A percentile compares a stretch with the other conserved stretches of the same genome.
These are phyloP conservation scores for Nyctalus aviator DNA, from an alignment of 2,797 vertebrate species.

Conservation along the genomic window DNA sequence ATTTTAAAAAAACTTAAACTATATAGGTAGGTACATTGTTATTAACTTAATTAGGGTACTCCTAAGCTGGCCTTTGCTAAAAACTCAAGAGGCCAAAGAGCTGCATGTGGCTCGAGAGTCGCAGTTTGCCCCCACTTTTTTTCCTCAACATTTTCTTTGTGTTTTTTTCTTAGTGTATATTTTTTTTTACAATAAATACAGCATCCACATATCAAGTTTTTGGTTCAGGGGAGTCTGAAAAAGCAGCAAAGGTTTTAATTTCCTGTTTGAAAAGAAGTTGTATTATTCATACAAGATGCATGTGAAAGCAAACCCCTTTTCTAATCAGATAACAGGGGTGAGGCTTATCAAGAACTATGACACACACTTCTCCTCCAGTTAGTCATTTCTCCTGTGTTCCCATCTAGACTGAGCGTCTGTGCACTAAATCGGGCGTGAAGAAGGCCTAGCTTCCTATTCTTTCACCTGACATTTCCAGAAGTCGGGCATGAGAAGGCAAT, in stretches of 20 bases:
- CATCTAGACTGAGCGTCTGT: neutral
- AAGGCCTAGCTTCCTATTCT: neutral
- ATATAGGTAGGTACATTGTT: too few species aligned
- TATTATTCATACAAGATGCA: constrained; percentile 51
- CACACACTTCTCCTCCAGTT: neutral
- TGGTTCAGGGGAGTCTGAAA: neutral
- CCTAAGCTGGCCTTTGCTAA: too few species aligned
- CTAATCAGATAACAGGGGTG: constrained; percentile 65
- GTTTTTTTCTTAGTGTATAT: neutral
- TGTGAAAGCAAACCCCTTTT: constrained; percentile 58
- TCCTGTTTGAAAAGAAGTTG: constrained; percentile 56
- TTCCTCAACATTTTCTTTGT: neutral
- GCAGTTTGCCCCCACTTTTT: neutral
- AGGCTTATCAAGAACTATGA: neutral
- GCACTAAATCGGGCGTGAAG: neutral
- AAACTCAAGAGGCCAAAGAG: too few species aligned
- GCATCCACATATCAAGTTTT: neutral
- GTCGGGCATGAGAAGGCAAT: neutral
- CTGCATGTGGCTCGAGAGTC: too few species aligned
- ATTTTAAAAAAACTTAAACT: too few species aligned
- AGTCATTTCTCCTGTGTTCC: neutral
- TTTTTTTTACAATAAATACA: constrained; percentile 2
- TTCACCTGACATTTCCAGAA: neutral
- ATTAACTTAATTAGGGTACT: too few species aligned
- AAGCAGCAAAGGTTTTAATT: constrained; percentile 37